A percentile compares a stretch with the other conserved stretches of the same genome.
Conservation (phyloP, 2,113 vertebrate species). For the Epinephelus fuscoguttatus region DNA sequence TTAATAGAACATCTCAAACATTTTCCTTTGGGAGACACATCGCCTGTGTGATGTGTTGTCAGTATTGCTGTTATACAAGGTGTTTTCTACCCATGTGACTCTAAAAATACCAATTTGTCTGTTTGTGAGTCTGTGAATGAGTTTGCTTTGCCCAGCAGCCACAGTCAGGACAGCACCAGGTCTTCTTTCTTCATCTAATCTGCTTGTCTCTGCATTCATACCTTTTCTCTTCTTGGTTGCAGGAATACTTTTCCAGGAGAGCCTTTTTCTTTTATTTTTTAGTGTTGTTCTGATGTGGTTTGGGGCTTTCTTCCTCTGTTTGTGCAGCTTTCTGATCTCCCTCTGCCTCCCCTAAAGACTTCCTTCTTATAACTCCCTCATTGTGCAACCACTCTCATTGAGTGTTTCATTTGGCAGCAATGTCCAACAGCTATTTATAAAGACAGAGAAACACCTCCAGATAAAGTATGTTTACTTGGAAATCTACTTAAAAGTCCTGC, state of each 20-base stretch:
- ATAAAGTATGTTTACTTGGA: constrained; percentile 44
- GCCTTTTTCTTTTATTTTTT: not conserved
- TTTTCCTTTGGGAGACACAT: constrained; percentile 8
- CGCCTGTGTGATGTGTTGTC: not conserved
- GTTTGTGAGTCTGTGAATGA: not conserved
- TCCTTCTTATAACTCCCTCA: not conserved
- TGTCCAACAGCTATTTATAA: constrained; percentile 48
- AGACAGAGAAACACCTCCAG: constrained; percentile 32
- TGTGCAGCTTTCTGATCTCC: not conserved
- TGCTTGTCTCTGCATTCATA: not conserved
- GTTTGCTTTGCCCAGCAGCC: constrained; percentile 5
- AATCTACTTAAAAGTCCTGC: constrained; percentile 37
- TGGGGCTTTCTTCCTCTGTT: constrained; percentile 8
- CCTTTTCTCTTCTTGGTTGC: not conserved
- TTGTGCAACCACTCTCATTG: not conserved
- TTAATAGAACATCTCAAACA: not conserved
- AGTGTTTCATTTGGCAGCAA: constrained; percentile 23
- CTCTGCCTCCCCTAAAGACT: not conserved
- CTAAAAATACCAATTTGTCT: constrained; percentile 23
- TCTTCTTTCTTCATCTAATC: not conserved
- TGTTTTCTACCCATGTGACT: not conserved
- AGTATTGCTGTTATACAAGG: constrained; percentile 2
- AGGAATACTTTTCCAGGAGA: not conserved
- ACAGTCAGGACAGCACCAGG: not conserved
- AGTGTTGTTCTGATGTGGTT: not conserved